phyloP scores from a whole-genome alignment of 2,888 invertebrate genomes.

The Lomographa bimaculata region DNA sequence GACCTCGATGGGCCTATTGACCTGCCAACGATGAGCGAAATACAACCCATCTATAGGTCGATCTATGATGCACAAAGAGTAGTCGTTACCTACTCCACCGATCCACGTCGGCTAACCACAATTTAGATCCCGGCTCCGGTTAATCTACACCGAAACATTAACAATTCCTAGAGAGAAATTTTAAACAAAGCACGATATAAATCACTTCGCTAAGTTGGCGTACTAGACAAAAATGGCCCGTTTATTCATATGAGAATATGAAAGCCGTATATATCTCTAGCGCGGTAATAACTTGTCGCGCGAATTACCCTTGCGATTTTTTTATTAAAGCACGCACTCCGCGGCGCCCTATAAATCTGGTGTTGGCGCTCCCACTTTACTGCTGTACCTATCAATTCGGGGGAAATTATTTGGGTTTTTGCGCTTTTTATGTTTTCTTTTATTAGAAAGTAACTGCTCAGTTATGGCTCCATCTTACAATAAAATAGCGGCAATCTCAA shows the following conservation, averaged over 20 bases:
- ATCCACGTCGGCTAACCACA: neutral
- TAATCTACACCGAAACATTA: conserved; percentile 17
- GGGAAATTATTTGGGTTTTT: conserved; percentile 61
- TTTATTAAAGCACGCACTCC: conserved; percentile 75
- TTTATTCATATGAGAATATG: conserved; percentile 67
- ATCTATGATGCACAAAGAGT: conserved; percentile 19
- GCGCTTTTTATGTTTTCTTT: conserved; percentile 61
- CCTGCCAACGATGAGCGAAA: conserved; percentile 29
- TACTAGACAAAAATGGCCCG: conserved; percentile 59
- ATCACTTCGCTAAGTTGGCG: conserved; percentile 48
- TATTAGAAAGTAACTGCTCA: conserved; percentile 51
- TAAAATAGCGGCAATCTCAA: conserved; percentile 20
- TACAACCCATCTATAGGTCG: conserved; percentile 23
- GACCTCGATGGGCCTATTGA: conserved; percentile 35
- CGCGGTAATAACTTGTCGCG: conserved; percentile 73
- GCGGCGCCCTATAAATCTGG: conserved; percentile 79
- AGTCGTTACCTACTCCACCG: neutral
- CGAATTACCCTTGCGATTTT: conserved; percentile 78
- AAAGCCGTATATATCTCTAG: conserved; percentile 68
- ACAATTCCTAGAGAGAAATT: conserved; percentile 33
- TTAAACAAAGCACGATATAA: conserved; percentile 39
- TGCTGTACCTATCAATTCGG: conserved; percentile 70
- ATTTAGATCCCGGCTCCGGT: conserved; percentile 4
- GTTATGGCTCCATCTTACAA: conserved; percentile 41
- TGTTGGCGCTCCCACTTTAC: conserved; percentile 72